Evolutionary conservation across 2,113 vertebrate genomes (phyloP).

Genomic region (Hippocampus zosterae): DNA sequence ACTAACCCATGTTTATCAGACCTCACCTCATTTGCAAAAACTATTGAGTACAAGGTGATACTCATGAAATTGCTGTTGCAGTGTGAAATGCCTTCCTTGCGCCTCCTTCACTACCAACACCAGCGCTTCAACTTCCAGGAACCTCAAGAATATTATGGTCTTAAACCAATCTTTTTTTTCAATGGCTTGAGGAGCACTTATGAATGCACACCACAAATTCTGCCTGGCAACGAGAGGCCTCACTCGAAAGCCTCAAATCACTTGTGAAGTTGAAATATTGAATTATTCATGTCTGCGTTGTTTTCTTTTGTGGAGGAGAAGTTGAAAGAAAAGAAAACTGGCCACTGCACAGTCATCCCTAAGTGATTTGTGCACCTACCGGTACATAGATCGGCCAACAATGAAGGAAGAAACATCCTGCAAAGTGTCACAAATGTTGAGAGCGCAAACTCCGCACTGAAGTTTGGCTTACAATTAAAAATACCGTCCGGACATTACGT

Average conservation of each 20-base stretch:
- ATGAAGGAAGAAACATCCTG: neutral
- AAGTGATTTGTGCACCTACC: neutral
- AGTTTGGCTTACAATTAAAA: neutral
- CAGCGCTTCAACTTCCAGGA: neutral
- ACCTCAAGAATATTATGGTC: neutral
- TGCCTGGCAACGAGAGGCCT: neutral
- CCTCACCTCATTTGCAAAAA: conserved; percentile 11
- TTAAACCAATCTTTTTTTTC: neutral
- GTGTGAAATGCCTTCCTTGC: conserved; percentile 1
- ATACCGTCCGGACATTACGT: conserved; percentile 1
- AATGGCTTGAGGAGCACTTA: neutral
- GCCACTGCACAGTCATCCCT: too few species aligned
- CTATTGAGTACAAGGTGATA: conserved; percentile 4
- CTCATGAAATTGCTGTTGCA: conserved; percentile 7
- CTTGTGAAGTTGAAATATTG: neutral
- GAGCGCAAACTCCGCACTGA: neutral
- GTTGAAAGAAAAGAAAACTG: neutral
- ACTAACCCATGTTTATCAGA: neutral
- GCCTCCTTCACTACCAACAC: neutral
- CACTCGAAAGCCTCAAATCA: neutral
- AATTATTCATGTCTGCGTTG: neutral
- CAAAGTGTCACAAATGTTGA: neutral
- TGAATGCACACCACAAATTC: neutral
- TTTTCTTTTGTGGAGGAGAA: neutral
- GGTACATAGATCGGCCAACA: neutral